Base-by-base conservation (phyloP, 2,888 invertebrate genomes). In the Brachyopa scutellaris region DNA sequence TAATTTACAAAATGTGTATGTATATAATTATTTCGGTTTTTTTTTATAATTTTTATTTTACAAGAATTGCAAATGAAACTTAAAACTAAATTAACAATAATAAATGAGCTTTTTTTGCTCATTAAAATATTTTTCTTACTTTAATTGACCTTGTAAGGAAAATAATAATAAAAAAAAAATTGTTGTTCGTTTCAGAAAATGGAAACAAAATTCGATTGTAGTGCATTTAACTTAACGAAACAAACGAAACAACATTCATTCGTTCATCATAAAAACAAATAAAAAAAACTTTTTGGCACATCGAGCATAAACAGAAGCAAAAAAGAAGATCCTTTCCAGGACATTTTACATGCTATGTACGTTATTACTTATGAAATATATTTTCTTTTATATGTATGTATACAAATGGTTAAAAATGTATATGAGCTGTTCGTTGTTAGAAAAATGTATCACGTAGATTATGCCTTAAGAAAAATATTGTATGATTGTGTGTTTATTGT, bases 251-350 rank as follows among this genome's bases (percentile, higher is more conserved):
- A 31, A 42, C 42, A 59, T 64, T 69, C 42, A 53, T 11, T 69
- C 45, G 29, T 13, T 36, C 13, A 67, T 33, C 29, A 11, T 40
- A 21, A 13, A 5, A 6, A 26, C 26, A 7, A 51, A 59, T 42
- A 40, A 9, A 66, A 57, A 64, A 61, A 62, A 33, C 38, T 38
- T 66, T 77, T 82, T 82, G 77, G 82, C 82, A 82, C 82, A 77
- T 66, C 47, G 77, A 72, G 77, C 59, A 53, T 72, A 64, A 70
- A 59, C 59, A 67, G 61, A 36, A 67, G 17, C 47, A 47, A 31
- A 61, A 36, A 45, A 61, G 11, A 26, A 15, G 9, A 11, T 38
- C 49, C 57, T 38, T 19, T 26, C 33, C 36, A 57, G 59, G 33
- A 76, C 45, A 36, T 57, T n/a, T 57, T 67, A 66, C 7, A 38